These are phyloP conservation scores for Conger conger DNA, from an alignment of 2,113 vertebrate species.

Conservation along the genomic window DNA sequence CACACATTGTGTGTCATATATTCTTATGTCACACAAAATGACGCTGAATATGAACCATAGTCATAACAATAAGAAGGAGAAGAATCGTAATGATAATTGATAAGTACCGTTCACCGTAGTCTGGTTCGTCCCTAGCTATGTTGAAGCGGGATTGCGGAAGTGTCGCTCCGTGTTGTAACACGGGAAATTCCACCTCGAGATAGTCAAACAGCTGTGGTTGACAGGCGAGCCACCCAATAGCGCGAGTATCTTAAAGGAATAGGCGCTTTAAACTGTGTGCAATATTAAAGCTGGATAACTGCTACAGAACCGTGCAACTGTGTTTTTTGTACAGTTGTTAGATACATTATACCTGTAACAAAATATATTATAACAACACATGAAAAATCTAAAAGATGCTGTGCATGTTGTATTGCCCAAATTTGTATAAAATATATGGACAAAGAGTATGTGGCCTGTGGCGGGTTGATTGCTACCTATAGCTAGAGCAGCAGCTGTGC, in stretches of 20 bases:
- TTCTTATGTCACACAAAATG: not conserved
- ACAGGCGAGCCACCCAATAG: constrained; percentile 53
- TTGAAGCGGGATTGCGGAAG: constrained; percentile 68
- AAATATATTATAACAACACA: no score
- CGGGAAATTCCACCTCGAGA: constrained; percentile 77
- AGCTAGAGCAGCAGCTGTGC: no score
- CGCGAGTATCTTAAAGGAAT: constrained; percentile 28
- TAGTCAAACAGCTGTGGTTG: constrained; percentile 66
- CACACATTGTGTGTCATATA: not conserved
- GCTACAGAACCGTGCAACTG: not conserved
- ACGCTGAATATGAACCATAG: not conserved
- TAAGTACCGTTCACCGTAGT: constrained; percentile 60
- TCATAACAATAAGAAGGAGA: not conserved
- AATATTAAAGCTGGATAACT: not conserved
- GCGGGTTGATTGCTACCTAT: no score
- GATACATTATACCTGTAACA: no score
- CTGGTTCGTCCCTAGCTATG: constrained; percentile 55
- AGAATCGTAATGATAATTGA: constrained; percentile 8
- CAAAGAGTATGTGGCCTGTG: no score
- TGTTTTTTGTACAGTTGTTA: no score
- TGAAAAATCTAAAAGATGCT: no score
- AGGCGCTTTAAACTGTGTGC: not conserved
- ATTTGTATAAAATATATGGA: no score
- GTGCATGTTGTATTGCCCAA: no score
- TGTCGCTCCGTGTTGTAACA: constrained; percentile 63